Evolutionary conservation across 2,888 invertebrate species (phyloP).

Genomic region (Campoplex nolae): DNA sequence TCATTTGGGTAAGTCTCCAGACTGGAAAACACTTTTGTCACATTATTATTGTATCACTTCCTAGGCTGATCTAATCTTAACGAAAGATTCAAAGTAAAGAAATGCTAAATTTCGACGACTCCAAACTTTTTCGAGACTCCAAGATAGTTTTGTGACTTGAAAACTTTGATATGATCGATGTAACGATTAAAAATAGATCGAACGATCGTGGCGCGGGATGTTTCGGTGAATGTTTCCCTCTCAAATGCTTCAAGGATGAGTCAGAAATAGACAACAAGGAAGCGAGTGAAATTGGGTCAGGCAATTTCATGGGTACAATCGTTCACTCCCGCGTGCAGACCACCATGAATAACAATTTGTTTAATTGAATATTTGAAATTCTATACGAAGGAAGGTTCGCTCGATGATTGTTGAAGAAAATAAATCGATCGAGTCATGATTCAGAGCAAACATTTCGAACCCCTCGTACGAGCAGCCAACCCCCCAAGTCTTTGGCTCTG

Average conservation of each 20-base stretch:
- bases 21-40: not conserved
- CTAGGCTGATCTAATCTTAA: not conserved
- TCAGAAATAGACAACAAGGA: not conserved
- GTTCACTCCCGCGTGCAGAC: not conserved
- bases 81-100: not conserved
- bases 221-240: slow-evolving; percentile 3
- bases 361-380: not conserved
- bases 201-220: not conserved
- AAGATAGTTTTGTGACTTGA: not conserved
- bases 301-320: slow-evolving; percentile 9
- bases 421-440: not conserved
- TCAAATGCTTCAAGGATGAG: not conserved
- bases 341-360: not conserved
- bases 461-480: not conserved
- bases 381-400: too few relatives aligned
- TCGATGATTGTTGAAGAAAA: not conserved
- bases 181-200: slow-evolving; percentile 5
- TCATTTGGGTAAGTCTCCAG: slow-evolving; percentile 70
- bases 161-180: not conserved
- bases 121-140: not conserved
- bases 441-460: not conserved
- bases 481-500: slow-evolving; percentile 13
- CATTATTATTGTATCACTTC: not conserved
- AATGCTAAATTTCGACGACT: not conserved
- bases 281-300: slow-evolving; percentile 51